Base-by-base conservation (phyloP, 2,113 vertebrate genomes). In the Bombycilla garrulus region DNA sequence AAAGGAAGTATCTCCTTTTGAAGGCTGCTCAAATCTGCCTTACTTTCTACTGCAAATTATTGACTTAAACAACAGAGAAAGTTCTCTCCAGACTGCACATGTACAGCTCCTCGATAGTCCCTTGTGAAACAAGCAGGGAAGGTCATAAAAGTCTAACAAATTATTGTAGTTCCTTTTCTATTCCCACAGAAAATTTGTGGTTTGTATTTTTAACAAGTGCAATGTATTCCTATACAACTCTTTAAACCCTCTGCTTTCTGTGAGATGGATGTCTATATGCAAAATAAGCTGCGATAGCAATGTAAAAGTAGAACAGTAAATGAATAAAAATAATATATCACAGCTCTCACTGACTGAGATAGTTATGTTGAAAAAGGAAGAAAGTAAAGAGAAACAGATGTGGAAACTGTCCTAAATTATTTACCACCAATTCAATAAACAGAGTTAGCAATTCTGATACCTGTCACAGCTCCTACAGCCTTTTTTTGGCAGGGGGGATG, bases 251-350 rank as follows among this genome's bases (percentile, higher is more conserved):
- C 40, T 4, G 3, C 76, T 76, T 90, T 77, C 76, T 70, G 57
- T 19, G 60, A 88, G 50, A 88, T 81, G 47, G n/a, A 36, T 81
- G 54, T 83, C 84, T 86, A 74, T 36, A 70, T 50, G 60, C 73
- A 89, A 47, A 83, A 73, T 26, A 51, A 77, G 72, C 65, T 89
- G 72, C 60, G 51, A 58, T 58, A 14, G 4, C 77, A 89, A 62
- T 70, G 60, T 91, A 95, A 94, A 91, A 95, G 40, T 38, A 88
- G 64, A 95, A 70, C 33, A 89, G 81, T 25, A 86, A 91, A 95
- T 67, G 12, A 96, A 92, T 96, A 94, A 94, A 93, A 83, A 81
- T 28, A 83, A 58, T 44, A 53, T 74, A 44, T 74, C 90, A 94
- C 65, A 81, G 77, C 73, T 94, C 69, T 64, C 77, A 91, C 47